Base-by-base conservation (phyloP, 2,888 invertebrate species). In the Leptodirus hochenwartii region DNA sequence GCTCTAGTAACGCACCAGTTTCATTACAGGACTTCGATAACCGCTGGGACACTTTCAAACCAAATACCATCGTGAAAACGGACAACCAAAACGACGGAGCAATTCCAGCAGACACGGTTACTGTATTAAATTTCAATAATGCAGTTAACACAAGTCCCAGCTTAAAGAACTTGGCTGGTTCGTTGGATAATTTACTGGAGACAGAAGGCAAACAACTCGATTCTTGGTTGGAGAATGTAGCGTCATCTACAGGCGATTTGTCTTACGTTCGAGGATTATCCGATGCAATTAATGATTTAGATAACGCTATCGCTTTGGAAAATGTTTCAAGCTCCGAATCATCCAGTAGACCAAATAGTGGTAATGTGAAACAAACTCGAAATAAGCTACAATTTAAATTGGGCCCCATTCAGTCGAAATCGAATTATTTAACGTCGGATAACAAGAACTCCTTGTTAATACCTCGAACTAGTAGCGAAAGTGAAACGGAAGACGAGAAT, bases 1-100 rank as follows among this genome's bases (percentile, higher is more conserved):
- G 35, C 4, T 36, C 35, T 10, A 34, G 39, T 27, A 28, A 32
- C 25, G 30, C 37, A 14, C 25, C 30, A 12, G 39, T 41, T 14
- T 44, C 45, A 40, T 47, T 56, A 3, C 61, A 58, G 26, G 66
- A 76, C 49, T 82, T 82, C 48, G 78, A 80, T 42, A 62, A 63
- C 24, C 65, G 78, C 31, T 81, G 81, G 80, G 69, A 75, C 41
- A 60, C 59, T 14, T 61, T 74, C 38, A 72, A 69, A 47, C 73
- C 76, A 10, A 77, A 76, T 49, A 53, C 58, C 22, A 64, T 67
- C 12, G 62, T 64, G 12, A 64, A 64, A 41, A 47, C 64, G 15
- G 68, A 69, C 45, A 65, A 66, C 36, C 62, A 62, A 34, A 45
- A 59, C 14, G 35, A 38, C 24, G 39, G 38, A 15, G n/a, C n/a